Evolutionary conservation across 2,888 invertebrate genomes (phyloP).

Genomic region (Ariolimax columbianus): DNA sequence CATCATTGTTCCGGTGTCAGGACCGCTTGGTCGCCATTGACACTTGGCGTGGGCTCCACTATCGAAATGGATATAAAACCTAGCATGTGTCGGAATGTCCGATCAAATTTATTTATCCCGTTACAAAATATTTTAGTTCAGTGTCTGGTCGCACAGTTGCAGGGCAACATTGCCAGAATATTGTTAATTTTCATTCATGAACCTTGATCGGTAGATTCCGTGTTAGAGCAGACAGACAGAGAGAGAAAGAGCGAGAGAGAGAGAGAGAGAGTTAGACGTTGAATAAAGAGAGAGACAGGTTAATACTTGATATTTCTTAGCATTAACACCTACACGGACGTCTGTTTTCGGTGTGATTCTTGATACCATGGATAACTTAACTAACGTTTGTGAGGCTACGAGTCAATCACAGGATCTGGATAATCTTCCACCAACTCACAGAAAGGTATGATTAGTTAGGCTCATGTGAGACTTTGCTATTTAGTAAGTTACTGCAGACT

Average conservation of each 20-base stretch:
- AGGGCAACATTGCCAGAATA: not conserved
- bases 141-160: not conserved
- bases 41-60: slow-evolving; percentile 50
- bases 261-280: too few species aligned
- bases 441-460: slow-evolving; percentile 39
- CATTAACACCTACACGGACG: too few species aligned
- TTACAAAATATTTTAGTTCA: not conserved
- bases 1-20: slow-evolving; percentile 54
- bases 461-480: too few species aligned
- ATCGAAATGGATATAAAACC: slow-evolving; percentile 42
- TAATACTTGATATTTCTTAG: too few species aligned
- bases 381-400: slow-evolving; percentile 49
- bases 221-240: too few species aligned
- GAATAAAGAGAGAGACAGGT: too few species aligned
- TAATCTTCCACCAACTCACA: slow-evolving; percentile 44
- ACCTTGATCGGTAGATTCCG: not conserved
- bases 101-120: slow-evolving; percentile 30
- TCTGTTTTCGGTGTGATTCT: too few species aligned
- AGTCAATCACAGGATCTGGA: slow-evolving; percentile 48
- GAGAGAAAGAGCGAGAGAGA: too few species aligned
- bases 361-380: slow-evolving; percentile 33
- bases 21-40: slow-evolving; percentile 47
- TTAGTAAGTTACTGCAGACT: too few species aligned
- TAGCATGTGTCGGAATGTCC: slow-evolving; percentile 41
- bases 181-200: not conserved